phyloP scores from a whole-genome alignment of 1,140 invertebrate species.

The Dysdera silvatica region DNA sequence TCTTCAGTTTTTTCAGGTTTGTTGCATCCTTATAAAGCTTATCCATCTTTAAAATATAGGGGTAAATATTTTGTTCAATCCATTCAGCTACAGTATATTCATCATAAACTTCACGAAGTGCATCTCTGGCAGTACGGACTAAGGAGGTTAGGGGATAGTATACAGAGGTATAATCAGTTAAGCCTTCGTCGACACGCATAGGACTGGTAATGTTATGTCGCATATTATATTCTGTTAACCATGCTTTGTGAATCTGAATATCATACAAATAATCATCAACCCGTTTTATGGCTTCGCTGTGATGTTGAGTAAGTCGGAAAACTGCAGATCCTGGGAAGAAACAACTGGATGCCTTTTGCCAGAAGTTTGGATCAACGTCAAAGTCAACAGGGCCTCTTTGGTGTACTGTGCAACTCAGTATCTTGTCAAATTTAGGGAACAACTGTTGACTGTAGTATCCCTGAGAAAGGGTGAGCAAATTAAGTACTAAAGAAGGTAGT shows the following conservation, averaged over 20 bases:
- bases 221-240: slow-evolving; percentile 71
- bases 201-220: slow-evolving; percentile 67
- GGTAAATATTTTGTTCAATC: slow-evolving; percentile 58
- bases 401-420: slow-evolving; percentile 49
- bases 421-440: slow-evolving; percentile 47
- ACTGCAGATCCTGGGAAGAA: slow-evolving; percentile 51
- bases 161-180: slow-evolving; percentile 53
- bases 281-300: slow-evolving; percentile 48
- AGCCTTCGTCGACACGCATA: slow-evolving; percentile 57
- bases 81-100: slow-evolving; percentile 65
- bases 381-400: slow-evolving; percentile 45
- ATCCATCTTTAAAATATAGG: slow-evolving; percentile 50
- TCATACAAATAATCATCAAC: slow-evolving; percentile 40
- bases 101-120: slow-evolving; percentile 61
- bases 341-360: slow-evolving; percentile 53
- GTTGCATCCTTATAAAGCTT: slow-evolving; percentile 48
- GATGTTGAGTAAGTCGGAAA: slow-evolving; percentile 52
- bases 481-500: slow-evolving; percentile 65
- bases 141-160: slow-evolving; percentile 44
- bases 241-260: slow-evolving; percentile 50
- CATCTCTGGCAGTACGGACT: slow-evolving; percentile 54
- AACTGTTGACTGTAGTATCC: slow-evolving; percentile 56
- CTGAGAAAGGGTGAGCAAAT: slow-evolving; percentile 52
- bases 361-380: slow-evolving; percentile 52
- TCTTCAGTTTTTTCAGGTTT: slow-evolving; percentile 45